Conservation (phyloP, 2,888 invertebrate genomes). For the Agrotis exclamationis region DNA sequence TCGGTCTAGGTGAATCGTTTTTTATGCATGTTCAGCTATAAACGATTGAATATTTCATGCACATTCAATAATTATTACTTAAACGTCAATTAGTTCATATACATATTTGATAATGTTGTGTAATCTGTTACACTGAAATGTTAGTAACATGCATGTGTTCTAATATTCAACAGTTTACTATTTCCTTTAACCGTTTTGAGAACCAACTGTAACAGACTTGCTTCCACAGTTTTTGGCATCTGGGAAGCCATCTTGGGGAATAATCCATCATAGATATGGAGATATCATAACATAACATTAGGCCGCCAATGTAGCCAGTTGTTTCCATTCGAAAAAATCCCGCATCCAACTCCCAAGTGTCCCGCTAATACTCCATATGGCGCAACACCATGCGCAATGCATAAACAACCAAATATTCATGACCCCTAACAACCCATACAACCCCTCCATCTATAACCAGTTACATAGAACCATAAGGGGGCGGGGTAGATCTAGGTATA, state of each 20-base stretch:
- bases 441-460: conserved; percentile 23
- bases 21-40: conserved; percentile 14
- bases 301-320: conserved; percentile 85
- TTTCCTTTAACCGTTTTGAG: not conserved
- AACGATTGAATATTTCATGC: not conserved
- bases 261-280: conserved; percentile 5
- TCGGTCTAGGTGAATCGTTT: conserved; percentile 13
- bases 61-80: conserved; percentile 12
- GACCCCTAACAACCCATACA: conserved; percentile 67
- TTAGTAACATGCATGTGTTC: not conserved
- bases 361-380: conserved; percentile 90
- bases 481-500: conserved; percentile 66
- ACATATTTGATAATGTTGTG: not conserved
- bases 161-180: too few relatives aligned
- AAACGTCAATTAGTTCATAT: conserved; percentile 7
- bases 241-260: not conserved
- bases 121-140: conserved; percentile 1
- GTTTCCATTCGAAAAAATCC: conserved; percentile 85
- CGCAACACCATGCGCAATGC: conserved; percentile 82
- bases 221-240: not conserved
- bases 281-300: conserved; percentile 39
- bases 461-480: conserved; percentile 30
- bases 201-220: not conserved
- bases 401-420: conserved; percentile 78
- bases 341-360: conserved; percentile 87